Base-by-base conservation (phyloP, 2,113 vertebrate genomes). In the Albula goreensis region DNA sequence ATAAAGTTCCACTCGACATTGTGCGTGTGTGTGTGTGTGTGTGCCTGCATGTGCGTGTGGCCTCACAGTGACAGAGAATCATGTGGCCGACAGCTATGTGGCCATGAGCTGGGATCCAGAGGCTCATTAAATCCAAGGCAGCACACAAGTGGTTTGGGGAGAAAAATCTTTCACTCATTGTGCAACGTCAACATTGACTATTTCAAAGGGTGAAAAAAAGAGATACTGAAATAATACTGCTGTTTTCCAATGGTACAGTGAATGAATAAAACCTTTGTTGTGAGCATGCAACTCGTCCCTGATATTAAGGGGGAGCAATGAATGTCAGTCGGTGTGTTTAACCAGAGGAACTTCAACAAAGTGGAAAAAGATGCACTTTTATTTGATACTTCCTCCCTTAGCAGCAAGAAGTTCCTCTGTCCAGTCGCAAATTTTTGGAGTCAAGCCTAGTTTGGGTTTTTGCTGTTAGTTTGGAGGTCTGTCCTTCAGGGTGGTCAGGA, bases 331-430 rank as follows among this genome's bases (percentile, higher is more conserved):
- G 89, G 89, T 86, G 83, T 77, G 78, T 91, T 83, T 63, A 87
- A 88, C 90, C 56, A 81, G 87, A 85, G 78, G 80, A 86, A 89
- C 91, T 88, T 89, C 86, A 81, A 89, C 87, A 85, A 91, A 91
- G 92, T 86, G 86, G 86, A 93, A 90, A 92, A 91, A 91, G 86
- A 88, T 87, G 87, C 78, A 53, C 70, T 91, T 94, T 93, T 89
- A 95, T 94, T 93, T 92, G 93, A 95, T 95, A 95, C 92, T 95
- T 96, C 94, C 95, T 95, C 93, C 92, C 91, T 41, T 49, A 90
- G 89, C 90, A 80, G 91, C 83, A 81, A 87, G 90, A 60, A 90
- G 92, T 95, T 95, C 95, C 95, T 93, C 88, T 90, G 86, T 86
- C 87, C 88, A 51, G 87, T 94, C 94, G 93, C 90, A 94, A 93